Evolutionary conservation across 2,113 vertebrate species (phyloP).

Genomic region (Coregonus clupeaformis): DNA sequence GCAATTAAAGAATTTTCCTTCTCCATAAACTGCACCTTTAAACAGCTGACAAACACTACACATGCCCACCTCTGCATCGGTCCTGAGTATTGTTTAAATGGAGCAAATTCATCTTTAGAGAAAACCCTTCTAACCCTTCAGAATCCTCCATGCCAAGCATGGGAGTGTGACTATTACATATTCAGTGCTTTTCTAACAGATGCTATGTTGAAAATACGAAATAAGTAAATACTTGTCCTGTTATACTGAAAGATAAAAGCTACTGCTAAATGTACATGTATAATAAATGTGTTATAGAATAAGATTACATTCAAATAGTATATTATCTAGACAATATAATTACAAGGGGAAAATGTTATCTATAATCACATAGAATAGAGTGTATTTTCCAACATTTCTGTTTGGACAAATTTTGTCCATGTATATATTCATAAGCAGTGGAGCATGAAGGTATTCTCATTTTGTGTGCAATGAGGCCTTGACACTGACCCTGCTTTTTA

Average conservation of each 20-base stretch:
- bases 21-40: constrained; percentile 71
- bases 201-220: background rate
- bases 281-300: background rate
- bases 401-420: constrained; percentile 43
- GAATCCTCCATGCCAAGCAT: constrained; percentile 54
- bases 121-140: constrained; percentile 56
- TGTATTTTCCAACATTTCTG: constrained; percentile 19
- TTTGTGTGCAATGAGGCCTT: constrained; percentile 58
- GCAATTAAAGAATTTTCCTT: constrained; percentile 75
- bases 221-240: background rate
- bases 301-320: background rate
- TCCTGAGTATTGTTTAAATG: constrained; percentile 65
- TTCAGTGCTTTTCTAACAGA: background rate
- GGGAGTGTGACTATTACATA: constrained; percentile 52
- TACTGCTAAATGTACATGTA: background rate
- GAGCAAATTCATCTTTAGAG: constrained; percentile 67
- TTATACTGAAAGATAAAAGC: background rate
- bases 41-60: constrained; percentile 63
- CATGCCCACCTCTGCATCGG: constrained; percentile 50
- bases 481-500: constrained; percentile 55
- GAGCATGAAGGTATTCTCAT: constrained; percentile 53
- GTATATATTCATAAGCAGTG: constrained; percentile 50
- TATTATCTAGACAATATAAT: background rate
- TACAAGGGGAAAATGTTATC: background rate
- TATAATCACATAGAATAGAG: too few relatives aligned